These are phyloP conservation scores for Darevskia mixta DNA, from an alignment of 2,797 vertebrate genomes.

Conservation along the genomic window DNA sequence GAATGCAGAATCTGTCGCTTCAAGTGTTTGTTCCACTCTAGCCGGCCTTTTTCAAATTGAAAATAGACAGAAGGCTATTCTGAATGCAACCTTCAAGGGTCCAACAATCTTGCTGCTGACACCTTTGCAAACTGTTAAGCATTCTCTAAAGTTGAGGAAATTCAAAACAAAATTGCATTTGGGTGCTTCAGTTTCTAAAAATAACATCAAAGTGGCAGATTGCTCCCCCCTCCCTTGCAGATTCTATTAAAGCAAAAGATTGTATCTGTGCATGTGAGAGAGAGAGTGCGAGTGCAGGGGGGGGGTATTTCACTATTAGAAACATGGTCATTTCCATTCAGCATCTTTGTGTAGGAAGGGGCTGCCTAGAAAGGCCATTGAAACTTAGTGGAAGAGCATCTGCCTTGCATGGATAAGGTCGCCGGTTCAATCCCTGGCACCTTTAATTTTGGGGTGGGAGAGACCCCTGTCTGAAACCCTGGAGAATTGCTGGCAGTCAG, in stretches of 20 bases:
- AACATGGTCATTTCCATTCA: constrained; percentile 55
- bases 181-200: constrained; percentile 65
- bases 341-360: background rate
- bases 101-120: constrained; percentile 76
- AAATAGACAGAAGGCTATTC: constrained; percentile 74
- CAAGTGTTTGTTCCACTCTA: constrained; percentile 76
- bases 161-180: constrained; percentile 68
- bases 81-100: constrained; percentile 72
- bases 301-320: constrained; percentile 64
- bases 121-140: constrained; percentile 73
- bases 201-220: constrained; percentile 71
- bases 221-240: constrained; percentile 66
- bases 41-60: constrained; percentile 75
- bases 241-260: constrained; percentile 66
- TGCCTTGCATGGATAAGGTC: background rate
- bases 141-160: constrained; percentile 75
- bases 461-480: no score
- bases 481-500: no score
- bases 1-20: constrained; percentile 76
- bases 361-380: background rate
- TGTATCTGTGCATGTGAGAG: background rate
- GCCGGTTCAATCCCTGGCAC: background rate
- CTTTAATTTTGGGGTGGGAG: no score
- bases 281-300: background rate
- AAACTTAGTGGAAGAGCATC: no score